Evolutionary conservation across 2,113 vertebrate genomes (phyloP), one percentile per base, ranked within the genome.

Genomic region (Ramphastos sulfuratus): DNA sequence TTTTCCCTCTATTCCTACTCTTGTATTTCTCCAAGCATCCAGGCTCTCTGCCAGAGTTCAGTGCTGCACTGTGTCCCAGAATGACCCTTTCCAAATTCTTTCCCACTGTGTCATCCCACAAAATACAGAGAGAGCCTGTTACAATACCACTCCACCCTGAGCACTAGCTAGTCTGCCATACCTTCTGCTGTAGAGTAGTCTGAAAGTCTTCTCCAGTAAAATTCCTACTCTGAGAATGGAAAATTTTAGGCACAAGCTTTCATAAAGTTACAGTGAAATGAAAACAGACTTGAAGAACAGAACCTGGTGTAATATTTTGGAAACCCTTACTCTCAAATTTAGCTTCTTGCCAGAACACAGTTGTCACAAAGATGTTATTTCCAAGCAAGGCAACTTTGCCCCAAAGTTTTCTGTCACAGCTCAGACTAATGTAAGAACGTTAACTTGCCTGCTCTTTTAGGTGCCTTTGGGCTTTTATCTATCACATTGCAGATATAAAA

Each of bases 231-330:
- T 1, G 9, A 73, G 85, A 55, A 73, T 61, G 94, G 95, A 96
- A 96, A 96, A 37, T 94, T 96, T 94, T 89, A 70, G 60, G 42
- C 66, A 70, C 19, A 46, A 67, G 16, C 71, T 87, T 90, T 4
- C 28, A 31, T 6, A 23, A 84, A 87, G 70, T 79, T 82, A 39
- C 33, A 87, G 66, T 87, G 82, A 96, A 93, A 76, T 20, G 25
- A 92, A 89, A 93, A 50, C 79, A 94, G 60, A 94, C 64, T 35
- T 92, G 86, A 31, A 20, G 9, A 87, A 78, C 33, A 82, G 79
- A 82, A 78, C 33, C 64, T 30, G 15, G 39, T 48, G 82, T 67
- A 33, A 72, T 84, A 6, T 50, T 91, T 48, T 79, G 46, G 73
- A 85, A 91, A 75, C 39, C 35, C 37, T 70, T 33, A 82, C 46